Percentiles rank a stretch among this genome's conserved stretches.
These are phyloP conservation scores for Augochlorella aurata DNA, from an alignment of 2,888 invertebrate genomes.

Conservation along the genomic window DNA sequence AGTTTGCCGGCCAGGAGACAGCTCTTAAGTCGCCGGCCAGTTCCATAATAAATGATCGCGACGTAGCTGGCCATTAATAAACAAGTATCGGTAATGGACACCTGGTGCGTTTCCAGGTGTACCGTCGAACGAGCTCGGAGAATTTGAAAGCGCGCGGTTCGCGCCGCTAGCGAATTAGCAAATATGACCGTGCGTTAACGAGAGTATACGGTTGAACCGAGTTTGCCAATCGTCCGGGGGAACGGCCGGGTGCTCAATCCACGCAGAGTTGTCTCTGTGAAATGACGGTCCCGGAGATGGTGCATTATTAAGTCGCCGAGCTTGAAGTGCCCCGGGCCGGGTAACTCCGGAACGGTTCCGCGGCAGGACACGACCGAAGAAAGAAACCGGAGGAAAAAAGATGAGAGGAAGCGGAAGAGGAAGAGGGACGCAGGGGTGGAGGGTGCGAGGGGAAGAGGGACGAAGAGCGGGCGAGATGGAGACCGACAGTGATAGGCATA, in stretches of 20 bases:
- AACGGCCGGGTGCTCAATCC: constrained; percentile 46
- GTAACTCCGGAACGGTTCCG: constrained; percentile 32
- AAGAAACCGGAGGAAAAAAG: not conserved
- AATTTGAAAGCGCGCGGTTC: not conserved
- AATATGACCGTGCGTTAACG: constrained; percentile 57
- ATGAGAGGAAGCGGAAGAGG: not conserved
- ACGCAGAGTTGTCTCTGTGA: constrained; percentile 59
- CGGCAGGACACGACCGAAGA: constrained; percentile 21
- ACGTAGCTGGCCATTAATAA: constrained; percentile 21
- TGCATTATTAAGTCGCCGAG: constrained; percentile 67
- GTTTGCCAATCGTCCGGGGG: constrained; percentile 53
- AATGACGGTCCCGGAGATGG: constrained; percentile 60
- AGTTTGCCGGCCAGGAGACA: not conserved
- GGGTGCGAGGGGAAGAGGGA: not conserved
- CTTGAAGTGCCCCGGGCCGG: constrained; percentile 46
- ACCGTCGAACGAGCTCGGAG: not conserved
- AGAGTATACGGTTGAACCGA: constrained; percentile 27
- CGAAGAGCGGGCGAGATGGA: too few relatives aligned
- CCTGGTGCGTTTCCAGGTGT: not conserved
- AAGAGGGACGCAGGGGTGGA: not conserved
- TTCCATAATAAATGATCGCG: constrained; percentile 1
- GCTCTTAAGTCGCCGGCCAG: not conserved
- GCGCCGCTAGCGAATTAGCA: constrained; percentile 14
- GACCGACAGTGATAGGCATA: too few relatives aligned
- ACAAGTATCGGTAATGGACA: constrained; percentile 21